These are phyloP conservation scores for human DNA, from an alignment of 2,113 vertebrate species.

Conservation along the genomic window GRCh38 chr18:58965501-58966000, in stretches of 20 bases:
- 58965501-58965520: background rate
- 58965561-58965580: background rate
- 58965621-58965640: background rate
- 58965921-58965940: too few relatives aligned
- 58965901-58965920: background rate
- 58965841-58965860: background rate
- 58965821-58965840: background rate
- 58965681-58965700: background rate
- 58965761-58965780: background rate
- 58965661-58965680: rapidly evolving
- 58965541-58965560: background rate
- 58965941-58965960: background rate
- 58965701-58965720: background rate
- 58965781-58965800: background rate
- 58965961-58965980: background rate
- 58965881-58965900: background rate
- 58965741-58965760: rapidly evolving
- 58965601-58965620: background rate
- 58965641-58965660: background rate
- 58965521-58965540: background rate
- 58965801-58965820: background rate
- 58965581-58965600: rapidly evolving
- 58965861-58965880: background rate
- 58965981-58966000: background rate
- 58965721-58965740: background rate